phyloP scores from a whole-genome alignment of 2,888 invertebrate species.

The Hypomecis atomaria region DNA sequence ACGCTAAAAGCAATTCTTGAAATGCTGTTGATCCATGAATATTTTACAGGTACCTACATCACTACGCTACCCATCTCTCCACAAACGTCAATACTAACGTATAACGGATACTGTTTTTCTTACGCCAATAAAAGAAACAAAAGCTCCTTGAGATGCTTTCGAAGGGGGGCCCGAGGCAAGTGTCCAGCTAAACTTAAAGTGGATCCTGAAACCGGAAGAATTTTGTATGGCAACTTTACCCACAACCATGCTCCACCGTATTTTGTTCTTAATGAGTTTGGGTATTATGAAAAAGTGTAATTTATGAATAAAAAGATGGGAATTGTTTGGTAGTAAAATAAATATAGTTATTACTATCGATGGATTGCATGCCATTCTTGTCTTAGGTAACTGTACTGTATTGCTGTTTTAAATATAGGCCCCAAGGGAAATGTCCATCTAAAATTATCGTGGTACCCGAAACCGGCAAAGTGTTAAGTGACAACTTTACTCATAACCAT shows the following conservation, averaged over 20 bases:
- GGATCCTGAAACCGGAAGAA: constrained; percentile 29
- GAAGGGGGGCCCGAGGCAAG: constrained; percentile 43
- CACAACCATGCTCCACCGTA: constrained; percentile 47
- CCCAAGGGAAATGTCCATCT: constrained; percentile 48
- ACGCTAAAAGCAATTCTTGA: no score
- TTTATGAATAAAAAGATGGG: neutral
- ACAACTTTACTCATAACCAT: constrained; percentile 45
- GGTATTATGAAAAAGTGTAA: neutral
- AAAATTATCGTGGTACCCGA: constrained; percentile 39
- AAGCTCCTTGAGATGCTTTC: constrained; percentile 51
- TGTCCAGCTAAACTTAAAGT: constrained; percentile 47
- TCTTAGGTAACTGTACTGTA: no score
- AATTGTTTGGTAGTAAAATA: no score
- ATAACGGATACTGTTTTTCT: constrained; percentile 43
- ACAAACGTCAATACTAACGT: constrained; percentile 31
- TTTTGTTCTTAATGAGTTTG: neutral
- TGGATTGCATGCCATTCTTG: no score
- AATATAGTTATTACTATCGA: no score
- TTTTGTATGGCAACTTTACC: constrained; percentile 22
- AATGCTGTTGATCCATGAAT: no score
- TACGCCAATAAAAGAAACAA: constrained; percentile 41
- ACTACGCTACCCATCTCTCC: constrained; percentile 22
- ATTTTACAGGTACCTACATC: constrained; percentile 28
- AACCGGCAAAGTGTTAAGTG: constrained; percentile 23
- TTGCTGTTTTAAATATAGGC: constrained; percentile 18